Base-by-base conservation (phyloP, 2,797 vertebrate genomes). In the Tarsius wallacei region DNA sequence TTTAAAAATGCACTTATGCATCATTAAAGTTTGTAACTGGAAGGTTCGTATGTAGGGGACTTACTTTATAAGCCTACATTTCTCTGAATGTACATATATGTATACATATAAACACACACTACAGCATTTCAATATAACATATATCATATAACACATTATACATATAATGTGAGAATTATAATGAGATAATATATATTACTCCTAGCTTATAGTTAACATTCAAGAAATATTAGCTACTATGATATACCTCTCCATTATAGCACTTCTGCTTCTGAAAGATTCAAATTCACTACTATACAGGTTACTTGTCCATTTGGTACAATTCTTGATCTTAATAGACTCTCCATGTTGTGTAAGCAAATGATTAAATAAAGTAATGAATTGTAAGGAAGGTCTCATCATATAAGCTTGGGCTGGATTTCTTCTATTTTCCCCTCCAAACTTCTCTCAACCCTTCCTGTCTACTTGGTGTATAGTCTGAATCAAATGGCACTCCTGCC, bases 241-340 rank as follows among this genome's bases (percentile, higher is more conserved):
- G 22, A 84, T 55, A 57, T 4, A 57, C 55, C 9, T 86, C 13
- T 87, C 12, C 14, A 22, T n/a, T 57, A 47, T 49, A 66, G 74
- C 21, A 57, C 26, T 80, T 76, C 47, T 87, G 71, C 71, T 71
- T 87, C 64, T 87, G 59, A 87, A 84, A 84, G 70, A 49, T 63
- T 93, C 53, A 93, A 96, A 55, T 81, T 73, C 90, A 81, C 7
- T 84, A 2, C n/a, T n/a, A 26, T 24, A 81, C 5, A 63, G 13
- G 3, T 64, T 74, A 51, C 36, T 93, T 74, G 80, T 42, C 5
- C 42, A 42, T 19, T 10, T 22, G 64, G 36, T 42, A 33, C 33
- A 63, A n/a, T 76, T 66, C 36, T 92, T 91, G 14, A 84, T 73
- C 36, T 14, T 80, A 88, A 88, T 4, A 71, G 33, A 83, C 13